Evolutionary conservation across 2,113 vertebrate genomes (phyloP), one percentile per base, ranked within the genome.

Genomic region (Protobothrops mucrosquamatus): DNA sequence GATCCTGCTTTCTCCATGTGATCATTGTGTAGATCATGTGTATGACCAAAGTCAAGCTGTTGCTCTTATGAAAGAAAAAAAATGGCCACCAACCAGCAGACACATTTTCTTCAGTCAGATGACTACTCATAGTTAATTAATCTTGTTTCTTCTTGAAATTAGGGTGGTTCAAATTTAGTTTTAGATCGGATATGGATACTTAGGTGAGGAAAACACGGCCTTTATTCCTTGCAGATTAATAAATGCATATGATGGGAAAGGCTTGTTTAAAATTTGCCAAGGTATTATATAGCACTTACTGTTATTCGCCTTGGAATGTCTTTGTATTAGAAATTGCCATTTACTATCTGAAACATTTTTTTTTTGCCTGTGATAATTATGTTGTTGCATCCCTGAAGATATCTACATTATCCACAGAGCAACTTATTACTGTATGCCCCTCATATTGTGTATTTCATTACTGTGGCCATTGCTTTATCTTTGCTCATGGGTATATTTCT

Each of bases 31-130:
- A 81, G 43, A 89, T 15, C 56, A 26, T 81, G 22, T 61, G 12
- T 64, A 46, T 89, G 89, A 90, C 56, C 55, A 93, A 93, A 90
- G 85, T 54, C 8, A 34, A 93, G 48, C 46, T 87, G 74, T 23
- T 57, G 29, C 29, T 52, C 14, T 90, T 90, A 18, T 12, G 57
- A 51, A 64, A 14, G 5, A 20, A 20, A n/a, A 22, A 24, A 56
- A 89, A 51, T 7, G 0, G 46, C 26, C 43, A 61, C 24, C 55
- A 61, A 29, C 61, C 20, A 0, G 57, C 52, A 22, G 51, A 64
- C 26, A 7, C 52, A 11, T n/a, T 92, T 48, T 89, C 55, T 91
- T 46, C 0, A 3, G 39, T 34, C 14, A 14, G n/a, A 57, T 26
- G 39, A 12, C 29, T 0, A 89, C n/a, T 48, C 54, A 85, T 14